Base-by-base conservation (phyloP, 2,797 vertebrate species). In the Catamblyrhynchus diadema region DNA sequence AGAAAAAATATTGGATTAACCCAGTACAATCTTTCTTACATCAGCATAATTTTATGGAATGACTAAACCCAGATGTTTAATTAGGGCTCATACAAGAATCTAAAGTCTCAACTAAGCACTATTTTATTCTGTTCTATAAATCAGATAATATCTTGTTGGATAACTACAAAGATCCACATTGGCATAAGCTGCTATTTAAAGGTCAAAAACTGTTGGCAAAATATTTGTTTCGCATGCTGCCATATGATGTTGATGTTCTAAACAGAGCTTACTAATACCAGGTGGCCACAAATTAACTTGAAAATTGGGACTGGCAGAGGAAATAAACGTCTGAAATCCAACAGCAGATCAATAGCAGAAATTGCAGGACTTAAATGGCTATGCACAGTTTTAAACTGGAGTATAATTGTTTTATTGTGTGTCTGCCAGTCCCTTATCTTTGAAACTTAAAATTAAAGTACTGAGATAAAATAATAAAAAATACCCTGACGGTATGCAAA, bases 101-200 rank as follows among this genome's bases (percentile, higher is more conserved):
- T 86, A 53, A 95, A 95, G 19, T 91, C 47, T 82, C 83, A 85
- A 32, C 88, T 95, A 73, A 81, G n/a, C 69, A 62, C 28, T 37
- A 37, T n/a, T 15, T 3, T 33, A 70, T 19, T 95, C 70, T 59
- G 11, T 60, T 94, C 39, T 48, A 8, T 42, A 53, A 25, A 35
- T 35, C 20, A 73, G 20, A 3, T 48, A 44, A 39, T 24, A 12
- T 9, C 53, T 25, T 54, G 3, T 28, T 65, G 12, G 25, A 45
- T 56, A 69, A 53, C 20, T 77, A 16, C 39, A 44, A 72, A 44
- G 20, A 60, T 3, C 6, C 33, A 50, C 15, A 41, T 13, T 73
- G 23, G 51, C 23, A 35, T 33, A 77, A 60, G 4, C 6, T 35
- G 10, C 27, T 89, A n/a, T 44, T 47, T 72, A 73, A 69, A 86